phyloP scores from a whole-genome alignment of 1,140 invertebrate genomes.

The Matsumurasca onukii region DNA sequence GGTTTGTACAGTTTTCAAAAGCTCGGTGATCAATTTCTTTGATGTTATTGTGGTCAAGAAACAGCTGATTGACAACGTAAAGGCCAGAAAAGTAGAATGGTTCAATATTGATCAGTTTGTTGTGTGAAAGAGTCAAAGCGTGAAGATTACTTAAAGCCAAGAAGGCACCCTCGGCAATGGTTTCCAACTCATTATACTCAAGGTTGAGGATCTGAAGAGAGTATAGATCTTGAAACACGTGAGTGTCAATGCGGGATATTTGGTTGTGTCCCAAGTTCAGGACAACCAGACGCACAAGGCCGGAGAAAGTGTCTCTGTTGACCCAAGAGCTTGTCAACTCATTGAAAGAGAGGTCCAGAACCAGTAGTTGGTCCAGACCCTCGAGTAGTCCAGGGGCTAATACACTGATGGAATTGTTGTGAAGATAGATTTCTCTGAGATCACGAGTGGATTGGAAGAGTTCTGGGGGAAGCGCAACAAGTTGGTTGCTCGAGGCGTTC shows the following conservation, averaged over 20 bases:
- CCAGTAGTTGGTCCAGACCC: constrained; percentile 70
- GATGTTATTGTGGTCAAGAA: constrained; percentile 74
- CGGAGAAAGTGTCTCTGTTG: constrained; percentile 73
- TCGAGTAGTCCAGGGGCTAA: constrained; percentile 74
- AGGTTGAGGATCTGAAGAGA: constrained; percentile 75
- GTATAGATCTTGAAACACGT: constrained; percentile 72
- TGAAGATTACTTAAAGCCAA: constrained; percentile 72
- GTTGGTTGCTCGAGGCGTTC: constrained; percentile 74
- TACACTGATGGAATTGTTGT: constrained; percentile 76
- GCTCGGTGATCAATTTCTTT: constrained; percentile 66
- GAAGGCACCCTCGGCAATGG: constrained; percentile 72
- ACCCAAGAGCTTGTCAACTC: constrained; percentile 77
- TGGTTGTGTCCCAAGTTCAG: constrained; percentile 75
- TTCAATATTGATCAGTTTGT: constrained; percentile 67
- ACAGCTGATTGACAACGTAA: constrained; percentile 68
- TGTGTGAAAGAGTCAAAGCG: constrained; percentile 71
- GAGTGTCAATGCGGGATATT: constrained; percentile 66
- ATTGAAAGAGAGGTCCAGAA: constrained; percentile 71
- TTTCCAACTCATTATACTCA: constrained; percentile 72
- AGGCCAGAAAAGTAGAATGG: constrained; percentile 70
- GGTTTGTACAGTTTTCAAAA: constrained; percentile 74
- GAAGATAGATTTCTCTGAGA: constrained; percentile 69
- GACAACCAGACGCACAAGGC: constrained; percentile 67
- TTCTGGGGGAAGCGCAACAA: constrained; percentile 71
- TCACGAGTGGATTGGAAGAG: constrained; percentile 67